Evolutionary conservation across 2,888 invertebrate genomes (phyloP), one percentile per base, ranked within the genome.

Genomic region (Camptogramma bilineatum): DNA sequence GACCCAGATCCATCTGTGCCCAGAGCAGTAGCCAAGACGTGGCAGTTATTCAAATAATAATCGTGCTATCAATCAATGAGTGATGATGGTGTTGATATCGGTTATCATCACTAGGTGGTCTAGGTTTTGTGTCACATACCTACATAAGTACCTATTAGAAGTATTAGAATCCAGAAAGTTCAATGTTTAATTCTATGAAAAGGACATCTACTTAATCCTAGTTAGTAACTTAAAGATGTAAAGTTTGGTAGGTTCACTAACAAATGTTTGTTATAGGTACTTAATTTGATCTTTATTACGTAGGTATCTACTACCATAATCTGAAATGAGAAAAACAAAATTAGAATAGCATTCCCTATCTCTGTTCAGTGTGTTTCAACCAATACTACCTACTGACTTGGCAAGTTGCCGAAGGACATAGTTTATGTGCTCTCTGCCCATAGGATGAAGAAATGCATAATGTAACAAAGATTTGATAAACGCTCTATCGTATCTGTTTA

Each of bases 401-500:
- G 72, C 72, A 68, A 31, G 54, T 19, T 70, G 70, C 72, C 72
- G 52, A 68, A 67, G 57, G 67, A 68, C 68, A 64, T 62, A 52
- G 58, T 66, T 69, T 69, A 67, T 70, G 56, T 62, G 42, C 54
- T 52, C 53, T 69, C 62, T 54, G 61, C 18, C 52, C 63, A 34
- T n/a, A 46, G 57, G 68, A 65, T 68, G 57, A 60, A 66, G 55
- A 54, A 50, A 31, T 42, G 31, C 39, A 51, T 58, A 28, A 51
- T 65, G 44, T 51, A 28, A 42, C 39, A 58, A 42, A 31, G 28
- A 39, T 53, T 44, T 62, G 53, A 61, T 52, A 44, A 52, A 48
- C 28, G 18, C 42, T n/a, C n/a, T 48, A 61, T 39, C 34, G 46
- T 17, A 13, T 39, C 9, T 39, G 13, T 34, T 28, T 28, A 28